Evolutionary conservation across 2,113 vertebrate genomes (phyloP).

Genomic region (Gymnogyps californianus): DNA sequence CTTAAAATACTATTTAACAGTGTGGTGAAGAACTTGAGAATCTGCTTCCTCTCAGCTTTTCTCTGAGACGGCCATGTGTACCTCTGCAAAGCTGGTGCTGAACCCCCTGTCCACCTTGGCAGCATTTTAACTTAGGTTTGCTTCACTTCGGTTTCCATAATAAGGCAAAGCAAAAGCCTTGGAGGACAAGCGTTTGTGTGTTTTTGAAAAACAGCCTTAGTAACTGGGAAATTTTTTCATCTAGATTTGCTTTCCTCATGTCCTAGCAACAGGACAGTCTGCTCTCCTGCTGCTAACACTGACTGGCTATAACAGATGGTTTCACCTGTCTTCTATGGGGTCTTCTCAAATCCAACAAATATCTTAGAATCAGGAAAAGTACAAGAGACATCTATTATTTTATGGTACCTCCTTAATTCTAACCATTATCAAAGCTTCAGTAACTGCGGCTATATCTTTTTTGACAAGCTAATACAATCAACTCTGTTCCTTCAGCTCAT

Average conservation of each 20-base stretch:
- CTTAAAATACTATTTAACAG: neutral
- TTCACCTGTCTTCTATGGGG: neutral
- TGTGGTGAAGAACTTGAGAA: neutral
- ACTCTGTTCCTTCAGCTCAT: neutral
- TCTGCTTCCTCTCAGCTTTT: neutral
- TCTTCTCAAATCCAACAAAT: neutral
- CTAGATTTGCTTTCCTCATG: neutral
- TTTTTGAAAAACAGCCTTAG: neutral
- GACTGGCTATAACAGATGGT: neutral
- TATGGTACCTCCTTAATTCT: neutral
- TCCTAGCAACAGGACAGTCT: neutral
- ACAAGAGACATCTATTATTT: neutral
- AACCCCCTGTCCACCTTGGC: neutral
- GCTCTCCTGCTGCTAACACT: neutral
- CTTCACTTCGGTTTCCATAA: neutral
- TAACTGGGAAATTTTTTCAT: neutral
- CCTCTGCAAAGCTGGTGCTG: neutral
- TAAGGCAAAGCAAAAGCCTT: neutral
- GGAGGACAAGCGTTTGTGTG: neutral
- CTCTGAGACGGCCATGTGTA: neutral
- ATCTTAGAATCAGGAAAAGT: neutral
- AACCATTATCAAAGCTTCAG: neutral
- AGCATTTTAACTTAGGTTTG: neutral
- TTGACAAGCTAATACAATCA: slow-evolving; percentile 22
- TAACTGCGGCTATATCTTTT: neutral